A percentile compares a stretch with the other conserved stretches of the same genome.
These are phyloP conservation scores for Marmota flaviventris DNA, from an alignment of 2,113 vertebrate genomes.

Conservation along the genomic window DNA sequence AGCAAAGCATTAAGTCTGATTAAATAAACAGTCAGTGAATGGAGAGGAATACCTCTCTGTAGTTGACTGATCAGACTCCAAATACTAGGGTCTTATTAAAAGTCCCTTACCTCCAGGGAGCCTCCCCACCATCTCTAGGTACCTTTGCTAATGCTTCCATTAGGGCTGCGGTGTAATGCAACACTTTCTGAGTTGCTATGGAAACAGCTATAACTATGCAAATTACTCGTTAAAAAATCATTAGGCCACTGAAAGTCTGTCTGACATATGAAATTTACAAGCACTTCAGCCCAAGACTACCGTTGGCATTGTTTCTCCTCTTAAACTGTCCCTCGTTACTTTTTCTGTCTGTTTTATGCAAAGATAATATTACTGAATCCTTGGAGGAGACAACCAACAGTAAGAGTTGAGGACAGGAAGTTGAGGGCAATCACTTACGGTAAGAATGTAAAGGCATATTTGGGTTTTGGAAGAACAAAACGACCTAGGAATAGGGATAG, in stretches of 20 bases:
- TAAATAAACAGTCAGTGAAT: not conserved
- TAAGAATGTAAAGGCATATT: not conserved
- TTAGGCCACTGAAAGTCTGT: not conserved
- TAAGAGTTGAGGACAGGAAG: not conserved
- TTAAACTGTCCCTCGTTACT: not conserved
- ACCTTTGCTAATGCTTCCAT: constrained; percentile 22
- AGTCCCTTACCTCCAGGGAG: not conserved
- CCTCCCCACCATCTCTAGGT: not conserved
- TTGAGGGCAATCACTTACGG: not conserved
- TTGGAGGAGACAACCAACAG: not conserved
- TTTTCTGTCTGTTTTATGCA: not conserved
- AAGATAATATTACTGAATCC: not conserved
- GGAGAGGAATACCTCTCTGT: not conserved
- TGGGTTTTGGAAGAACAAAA: not conserved
- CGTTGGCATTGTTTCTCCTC: too few species aligned
- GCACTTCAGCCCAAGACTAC: not conserved
- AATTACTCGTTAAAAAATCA: constrained; percentile 26
- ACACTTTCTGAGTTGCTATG: constrained; percentile 52
- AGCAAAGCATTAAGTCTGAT: not conserved
- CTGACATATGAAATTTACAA: not conserved
- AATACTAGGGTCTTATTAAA: constrained; percentile 4
- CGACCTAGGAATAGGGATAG: not conserved
- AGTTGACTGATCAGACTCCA: not conserved
- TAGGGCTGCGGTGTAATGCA: not conserved
- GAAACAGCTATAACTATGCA: constrained; percentile 58